Evolutionary conservation across 2,888 invertebrate species (phyloP).

Genomic region (Dorcus hopei): DNA sequence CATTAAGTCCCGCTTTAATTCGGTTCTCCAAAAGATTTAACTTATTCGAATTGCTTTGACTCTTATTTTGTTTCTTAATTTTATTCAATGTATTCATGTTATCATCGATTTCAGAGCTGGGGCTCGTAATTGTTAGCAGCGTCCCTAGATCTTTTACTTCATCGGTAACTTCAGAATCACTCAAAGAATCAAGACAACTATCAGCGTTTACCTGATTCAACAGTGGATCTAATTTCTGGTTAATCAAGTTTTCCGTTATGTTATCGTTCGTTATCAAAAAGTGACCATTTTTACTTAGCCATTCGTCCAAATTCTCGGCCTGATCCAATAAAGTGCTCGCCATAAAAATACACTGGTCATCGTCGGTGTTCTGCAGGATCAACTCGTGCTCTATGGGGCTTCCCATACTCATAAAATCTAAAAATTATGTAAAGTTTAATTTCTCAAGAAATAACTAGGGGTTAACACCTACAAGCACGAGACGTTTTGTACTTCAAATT

Average conservation of each 20-base stretch:
- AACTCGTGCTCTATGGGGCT: conserved; percentile 14
- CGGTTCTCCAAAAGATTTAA: conserved; percentile 21
- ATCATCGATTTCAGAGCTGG: conserved; percentile 16
- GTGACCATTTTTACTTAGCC: conserved; percentile 29
- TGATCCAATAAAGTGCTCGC: conserved; percentile 25
- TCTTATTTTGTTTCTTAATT: conserved; percentile 9
- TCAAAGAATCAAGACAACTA: conserved; percentile 22
- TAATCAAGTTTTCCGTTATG: conserved; percentile 16
- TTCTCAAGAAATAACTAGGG: too few species aligned
- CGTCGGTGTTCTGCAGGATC: conserved; percentile 22
- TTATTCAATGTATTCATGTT: conserved; percentile 21
- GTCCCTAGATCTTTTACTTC: neutral
- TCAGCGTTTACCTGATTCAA: conserved; percentile 25
- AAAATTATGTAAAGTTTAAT: too few species aligned
- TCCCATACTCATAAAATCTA: conserved; percentile 2
- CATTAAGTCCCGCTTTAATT: conserved; percentile 20
- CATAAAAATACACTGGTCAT: conserved; percentile 29
- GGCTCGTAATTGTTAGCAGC: neutral
- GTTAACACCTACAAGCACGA: too few species aligned
- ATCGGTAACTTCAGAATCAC: conserved; percentile 14
- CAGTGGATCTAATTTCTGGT: conserved; percentile 26
- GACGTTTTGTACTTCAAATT: too few species aligned
- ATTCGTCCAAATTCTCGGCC: conserved; percentile 30
- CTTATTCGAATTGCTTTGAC: conserved; percentile 17
- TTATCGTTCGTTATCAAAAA: conserved; percentile 16